Evolutionary conservation across 2,113 vertebrate species (phyloP).

Genomic region (Piaya cayana): DNA sequence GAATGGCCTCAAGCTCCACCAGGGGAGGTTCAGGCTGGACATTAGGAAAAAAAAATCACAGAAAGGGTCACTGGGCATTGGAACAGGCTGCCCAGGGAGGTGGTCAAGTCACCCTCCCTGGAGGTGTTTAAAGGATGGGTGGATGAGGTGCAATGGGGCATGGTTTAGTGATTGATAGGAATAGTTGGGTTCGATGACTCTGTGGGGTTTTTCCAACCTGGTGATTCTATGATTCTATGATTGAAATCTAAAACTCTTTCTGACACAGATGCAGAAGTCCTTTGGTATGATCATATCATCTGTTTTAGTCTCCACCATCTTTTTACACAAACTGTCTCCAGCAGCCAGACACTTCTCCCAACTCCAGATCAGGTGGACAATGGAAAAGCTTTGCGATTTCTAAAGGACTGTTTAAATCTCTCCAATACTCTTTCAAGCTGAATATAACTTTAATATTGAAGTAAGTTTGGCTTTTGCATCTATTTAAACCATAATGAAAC

Average conservation of each 20-base stretch:
- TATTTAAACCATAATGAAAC: not conserved
- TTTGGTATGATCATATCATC: not conserved
- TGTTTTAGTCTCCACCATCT: not conserved
- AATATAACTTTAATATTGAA: not conserved
- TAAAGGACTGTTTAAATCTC: not conserved
- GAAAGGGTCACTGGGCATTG: too few species aligned
- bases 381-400: not conserved
- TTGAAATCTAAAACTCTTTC: constrained; percentile 47
- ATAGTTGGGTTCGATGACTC: too few species aligned
- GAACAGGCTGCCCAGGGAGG: too few species aligned
- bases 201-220: too few species aligned
- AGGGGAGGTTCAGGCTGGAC: too few species aligned
- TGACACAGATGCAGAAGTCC: not conserved
- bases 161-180: too few species aligned
- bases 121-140: too few species aligned
- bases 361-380: not conserved
- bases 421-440: not conserved
- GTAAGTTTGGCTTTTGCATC: not conserved
- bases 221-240: too few species aligned
- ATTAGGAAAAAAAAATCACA: too few species aligned
- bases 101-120: too few species aligned
- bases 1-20: too few species aligned
- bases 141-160: too few species aligned
- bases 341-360: not conserved
- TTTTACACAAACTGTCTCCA: not conserved